These are phyloP conservation scores for Drosophila mojavensis DNA, from an alignment of 1,140 invertebrate species.

Conservation along the genomic window DNA sequence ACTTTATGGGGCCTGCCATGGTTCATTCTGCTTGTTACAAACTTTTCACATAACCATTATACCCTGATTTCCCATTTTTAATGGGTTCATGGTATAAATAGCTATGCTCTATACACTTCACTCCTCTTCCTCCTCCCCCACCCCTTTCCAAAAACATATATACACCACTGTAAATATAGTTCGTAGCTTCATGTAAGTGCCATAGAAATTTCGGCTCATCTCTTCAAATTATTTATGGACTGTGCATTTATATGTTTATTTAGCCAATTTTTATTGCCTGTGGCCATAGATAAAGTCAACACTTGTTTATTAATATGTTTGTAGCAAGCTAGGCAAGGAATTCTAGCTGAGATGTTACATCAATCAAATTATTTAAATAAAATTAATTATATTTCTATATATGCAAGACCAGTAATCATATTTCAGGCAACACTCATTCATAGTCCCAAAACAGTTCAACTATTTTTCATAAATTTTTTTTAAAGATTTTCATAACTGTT, in stretches of 20 bases:
- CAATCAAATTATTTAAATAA: too few relatives aligned
- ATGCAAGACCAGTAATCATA: too few relatives aligned
- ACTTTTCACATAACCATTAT: too few relatives aligned
- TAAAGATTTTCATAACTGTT: too few relatives aligned
- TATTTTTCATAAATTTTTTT: too few relatives aligned
- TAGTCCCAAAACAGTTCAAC: too few relatives aligned
- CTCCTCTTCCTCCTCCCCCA: neutral
- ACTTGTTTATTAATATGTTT: constrained; percentile 11
- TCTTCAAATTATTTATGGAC: constrained; percentile 26
- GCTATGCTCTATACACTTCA: too few relatives aligned
- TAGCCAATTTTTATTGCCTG: constrained; percentile 6
- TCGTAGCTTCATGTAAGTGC: constrained; percentile 11
- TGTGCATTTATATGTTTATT: neutral
- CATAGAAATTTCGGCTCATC: constrained; percentile 5
- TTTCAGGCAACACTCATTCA: too few relatives aligned
- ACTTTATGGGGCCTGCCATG: too few relatives aligned
- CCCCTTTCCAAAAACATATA: neutral
- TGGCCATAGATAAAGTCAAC: constrained; percentile 30
- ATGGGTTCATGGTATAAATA: neutral
- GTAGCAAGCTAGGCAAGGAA: neutral
- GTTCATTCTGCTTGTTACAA: too few relatives aligned
- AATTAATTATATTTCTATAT: too few relatives aligned
- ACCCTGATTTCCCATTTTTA: too few relatives aligned
- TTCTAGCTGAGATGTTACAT: neutral
- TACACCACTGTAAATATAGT: constrained; percentile 13